phyloP scores from a whole-genome alignment of 2,888 invertebrate genomes.

The Marronus borbonicus region DNA sequence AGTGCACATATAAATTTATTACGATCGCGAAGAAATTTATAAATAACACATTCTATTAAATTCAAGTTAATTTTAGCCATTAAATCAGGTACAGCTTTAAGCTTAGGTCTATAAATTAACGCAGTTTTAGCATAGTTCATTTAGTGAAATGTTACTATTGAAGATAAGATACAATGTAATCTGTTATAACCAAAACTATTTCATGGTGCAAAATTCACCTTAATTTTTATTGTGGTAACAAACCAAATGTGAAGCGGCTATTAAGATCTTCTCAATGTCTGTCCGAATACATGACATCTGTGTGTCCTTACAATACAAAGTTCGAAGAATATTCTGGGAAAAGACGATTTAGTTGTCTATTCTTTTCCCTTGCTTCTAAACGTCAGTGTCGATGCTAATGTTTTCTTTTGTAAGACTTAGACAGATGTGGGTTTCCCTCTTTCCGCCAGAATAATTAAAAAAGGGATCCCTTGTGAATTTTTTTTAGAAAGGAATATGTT shows the following conservation, averaged over 20 bases:
- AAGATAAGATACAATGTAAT: not conserved
- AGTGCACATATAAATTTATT: no score
- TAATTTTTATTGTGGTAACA: not conserved
- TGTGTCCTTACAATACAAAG: not conserved
- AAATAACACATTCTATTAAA: no score
- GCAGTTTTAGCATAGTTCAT: not conserved
- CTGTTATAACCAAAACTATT: not conserved
- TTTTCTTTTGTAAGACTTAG: conserved; percentile 19
- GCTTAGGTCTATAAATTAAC: not conserved
- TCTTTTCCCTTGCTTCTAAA: not conserved
- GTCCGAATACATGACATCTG: not conserved
- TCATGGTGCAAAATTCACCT: not conserved
- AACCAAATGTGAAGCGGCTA: no score
- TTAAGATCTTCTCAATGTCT: not conserved
- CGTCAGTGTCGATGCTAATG: not conserved
- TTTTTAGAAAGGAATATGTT: conserved; percentile 29
- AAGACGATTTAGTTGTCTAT: not conserved
- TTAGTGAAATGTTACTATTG: not conserved
- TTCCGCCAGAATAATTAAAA: conserved; percentile 1
- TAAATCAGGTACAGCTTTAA: no score
- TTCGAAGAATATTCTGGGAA: not conserved
- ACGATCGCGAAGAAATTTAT: no score
- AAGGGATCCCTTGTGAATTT: not conserved
- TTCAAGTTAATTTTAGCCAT: no score
- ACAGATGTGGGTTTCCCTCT: conserved; percentile 24